A percentile compares a stretch with the other conserved stretches of the same genome.
phyloP scores from a whole-genome alignment of 1,140 invertebrate species.

The Aricia agestis region DNA sequence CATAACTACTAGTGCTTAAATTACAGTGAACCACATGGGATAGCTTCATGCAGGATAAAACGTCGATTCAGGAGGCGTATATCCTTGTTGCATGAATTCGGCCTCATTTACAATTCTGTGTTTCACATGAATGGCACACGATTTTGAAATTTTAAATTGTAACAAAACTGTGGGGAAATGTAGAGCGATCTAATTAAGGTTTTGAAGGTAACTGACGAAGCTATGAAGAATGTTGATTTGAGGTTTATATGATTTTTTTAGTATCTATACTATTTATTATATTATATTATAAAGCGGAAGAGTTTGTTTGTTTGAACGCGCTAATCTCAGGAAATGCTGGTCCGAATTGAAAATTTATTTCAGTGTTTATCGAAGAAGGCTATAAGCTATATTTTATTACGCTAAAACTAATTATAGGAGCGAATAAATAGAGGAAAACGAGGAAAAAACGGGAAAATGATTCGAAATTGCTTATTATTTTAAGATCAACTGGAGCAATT shows the following conservation, averaged over 20 bases:
- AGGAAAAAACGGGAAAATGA: too few relatives aligned
- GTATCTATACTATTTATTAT: too few relatives aligned
- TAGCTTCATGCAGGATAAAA: not conserved
- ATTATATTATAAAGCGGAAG: too few relatives aligned
- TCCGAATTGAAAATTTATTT: too few relatives aligned
- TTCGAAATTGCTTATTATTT: too few relatives aligned
- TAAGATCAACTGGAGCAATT: too few relatives aligned
- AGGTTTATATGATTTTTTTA: not conserved
- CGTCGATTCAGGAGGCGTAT: slow-evolving; percentile 5
- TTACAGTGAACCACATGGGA: slow-evolving; percentile 10
- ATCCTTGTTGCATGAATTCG: slow-evolving; percentile 8
- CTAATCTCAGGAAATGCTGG: too few relatives aligned
- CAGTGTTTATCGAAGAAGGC: too few relatives aligned
- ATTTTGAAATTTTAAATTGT: not conserved
- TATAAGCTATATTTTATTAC: too few relatives aligned
- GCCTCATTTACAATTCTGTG: not conserved
- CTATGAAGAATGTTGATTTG: not conserved
- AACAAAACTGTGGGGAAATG: not conserved
- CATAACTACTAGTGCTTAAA: not conserved
- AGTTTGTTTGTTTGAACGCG: too few relatives aligned
- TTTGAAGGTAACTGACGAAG: not conserved
- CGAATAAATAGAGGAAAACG: too few relatives aligned
- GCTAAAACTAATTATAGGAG: too few relatives aligned
- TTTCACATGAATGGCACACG: not conserved
- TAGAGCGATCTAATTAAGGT: not conserved